A percentile compares a stretch with the other conserved stretches of the same genome.
Conservation (phyloP, 2,113 vertebrate species). For the Cheirogaleus medius region DNA sequence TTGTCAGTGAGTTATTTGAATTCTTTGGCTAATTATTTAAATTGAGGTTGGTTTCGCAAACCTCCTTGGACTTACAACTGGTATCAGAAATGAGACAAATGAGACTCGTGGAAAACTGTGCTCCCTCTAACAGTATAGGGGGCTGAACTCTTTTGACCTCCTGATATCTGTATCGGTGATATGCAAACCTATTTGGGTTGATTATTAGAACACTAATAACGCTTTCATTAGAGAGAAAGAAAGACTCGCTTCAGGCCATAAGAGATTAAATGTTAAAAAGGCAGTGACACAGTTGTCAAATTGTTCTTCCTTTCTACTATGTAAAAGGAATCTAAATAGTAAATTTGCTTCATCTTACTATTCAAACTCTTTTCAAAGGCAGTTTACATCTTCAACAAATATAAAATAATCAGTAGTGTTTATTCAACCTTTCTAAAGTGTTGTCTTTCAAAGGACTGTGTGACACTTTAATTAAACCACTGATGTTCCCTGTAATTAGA, state of each 20-base stretch:
- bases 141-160: not conserved
- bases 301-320: not conserved
- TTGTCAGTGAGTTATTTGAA: not conserved
- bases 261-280: not conserved
- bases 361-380: not conserved
- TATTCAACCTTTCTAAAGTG: not conserved
- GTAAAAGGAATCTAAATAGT: not conserved
- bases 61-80: not conserved
- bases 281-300: not conserved
- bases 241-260: not conserved
- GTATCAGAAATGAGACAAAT: not conserved
- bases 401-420: not conserved
- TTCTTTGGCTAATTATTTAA: not conserved
- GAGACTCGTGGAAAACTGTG: not conserved
- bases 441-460: not conserved
- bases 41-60: not conserved
- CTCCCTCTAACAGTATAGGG: rapidly evolving
- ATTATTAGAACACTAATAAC: not conserved
- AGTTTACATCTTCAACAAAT: not conserved
- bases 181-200: not conserved
- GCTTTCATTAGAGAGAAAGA: not conserved
- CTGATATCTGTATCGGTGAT: not conserved
- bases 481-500: not conserved
- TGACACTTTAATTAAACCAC: not conserved
- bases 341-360: not conserved